Base-by-base conservation (phyloP, 1,140 invertebrate genomes). In the Cydia fagiglandana region DNA sequence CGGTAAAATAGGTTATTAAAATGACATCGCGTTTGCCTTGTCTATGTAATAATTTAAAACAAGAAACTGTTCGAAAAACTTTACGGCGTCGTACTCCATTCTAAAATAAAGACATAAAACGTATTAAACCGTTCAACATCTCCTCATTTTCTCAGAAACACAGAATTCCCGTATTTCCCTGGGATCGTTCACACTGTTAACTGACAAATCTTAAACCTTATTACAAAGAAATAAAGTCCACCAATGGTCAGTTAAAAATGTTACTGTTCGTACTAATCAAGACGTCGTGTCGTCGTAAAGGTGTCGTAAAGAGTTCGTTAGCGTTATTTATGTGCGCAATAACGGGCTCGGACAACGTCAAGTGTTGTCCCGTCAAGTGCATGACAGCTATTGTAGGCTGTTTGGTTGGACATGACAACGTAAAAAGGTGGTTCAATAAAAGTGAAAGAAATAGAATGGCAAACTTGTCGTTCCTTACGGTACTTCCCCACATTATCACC, bases 1-100 rank as follows among this genome's bases (percentile, higher is more conserved):
- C 34, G 34, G 4, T 6, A 34, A 34, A 34, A 6, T 34, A 34
- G 34, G 4, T 34, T 30, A 12, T 45, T 45, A 9, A 45, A 12
- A 45, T 12, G 9, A 4, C 13, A 15, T 15, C 45, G 45, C 13
- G 4, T 47, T 47, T 47, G 4, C 0, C 12, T 12, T 47, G 45
- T 15, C 12, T 7, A 3, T 47, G 45, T 15, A 47, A 47, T 12
- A 3, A 13, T 47, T 47, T 13, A 41, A 41, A 34, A 30, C 30
- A 4, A 30, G 30, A 41, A 41, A 41, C 7, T 41, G 6, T 47
- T 47, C 13, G 45, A 47, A 15, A 41, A 15, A 47, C 45, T 47
- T 47, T 47, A 47, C 12, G 1, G 13, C 78, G 17, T 6, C 77
- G 20, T 73, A 79, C 80, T 64, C 76, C 41, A 61, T 24, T 20